Base-by-base conservation (phyloP, 2,113 vertebrate species). In the Corythaeola cristata region DNA sequence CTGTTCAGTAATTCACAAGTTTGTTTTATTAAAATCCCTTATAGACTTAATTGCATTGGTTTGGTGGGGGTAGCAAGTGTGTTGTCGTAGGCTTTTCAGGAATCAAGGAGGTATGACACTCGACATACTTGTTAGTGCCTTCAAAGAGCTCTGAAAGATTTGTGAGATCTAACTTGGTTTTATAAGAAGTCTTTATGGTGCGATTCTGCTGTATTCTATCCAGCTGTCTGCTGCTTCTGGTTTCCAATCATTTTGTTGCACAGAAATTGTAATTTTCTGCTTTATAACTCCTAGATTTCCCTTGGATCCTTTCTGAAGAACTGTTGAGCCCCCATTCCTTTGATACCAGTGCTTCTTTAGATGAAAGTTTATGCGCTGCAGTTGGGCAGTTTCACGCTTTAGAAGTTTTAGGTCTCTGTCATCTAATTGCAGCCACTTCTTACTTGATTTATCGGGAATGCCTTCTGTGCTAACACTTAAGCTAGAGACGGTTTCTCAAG, bases 1-100 rank as follows among this genome's bases (percentile, higher is more conserved):
- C 30, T 47, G 7, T 39, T 60, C 21, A 87, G 45, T 84, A 58
- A 56, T 71, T 76, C 23, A n/a, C 19, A 52, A 33, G 12, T 74
- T 71, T 45, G 16, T 1, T 0, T 5, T 41, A 58, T 83, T 27
- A n/a, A 1, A 69, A 52, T 76, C 9, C 3, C 2, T 26, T 58
- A 24, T 47, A 32, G 23, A 33, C 18, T 27, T 44, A 9, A 49
- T 44, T 66, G 23, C 17, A 5, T 82, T 78, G 37, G 3, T 8
- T 78, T 58, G 19, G 23, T 88, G 44, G 14, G 26, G 16, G 2
- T 69, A 69, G 20, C 33, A 16, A 47, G 9, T 72, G 6, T 87
- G 8, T 37, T 62, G 15, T 41, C 28, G 32, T 37, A 72, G 72
- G 23, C 8, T n/a, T 58, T 80, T 67, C 53, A 47, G 47, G 30